These are phyloP conservation scores for Nansenia antarctica DNA, from an alignment of 2,113 vertebrate species.

Conservation along the genomic window DNA sequence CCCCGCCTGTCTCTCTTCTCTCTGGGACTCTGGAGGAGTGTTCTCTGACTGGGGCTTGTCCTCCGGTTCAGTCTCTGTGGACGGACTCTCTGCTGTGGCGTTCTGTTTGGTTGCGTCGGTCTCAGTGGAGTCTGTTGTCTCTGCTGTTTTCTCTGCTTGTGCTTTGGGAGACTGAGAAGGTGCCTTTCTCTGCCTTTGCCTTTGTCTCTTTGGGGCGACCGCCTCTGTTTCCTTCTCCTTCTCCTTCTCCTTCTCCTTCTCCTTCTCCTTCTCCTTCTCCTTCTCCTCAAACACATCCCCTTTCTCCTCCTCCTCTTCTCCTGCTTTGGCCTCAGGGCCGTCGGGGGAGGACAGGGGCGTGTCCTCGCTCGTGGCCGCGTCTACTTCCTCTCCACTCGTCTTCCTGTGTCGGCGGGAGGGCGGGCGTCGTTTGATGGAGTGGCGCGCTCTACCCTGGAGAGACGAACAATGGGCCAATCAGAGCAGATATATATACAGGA, in stretches of 20 bases:
- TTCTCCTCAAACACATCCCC: background rate
- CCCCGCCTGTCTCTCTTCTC: background rate
- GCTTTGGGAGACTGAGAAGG: background rate
- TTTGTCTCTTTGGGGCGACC: no score
- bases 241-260: background rate
- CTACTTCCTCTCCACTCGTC: background rate
- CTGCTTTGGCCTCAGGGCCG: background rate
- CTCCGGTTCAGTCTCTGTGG: background rate
- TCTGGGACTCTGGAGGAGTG: background rate
- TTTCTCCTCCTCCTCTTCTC: background rate
- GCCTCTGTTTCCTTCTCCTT: background rate
- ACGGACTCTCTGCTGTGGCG: background rate
- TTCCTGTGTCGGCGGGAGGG: background rate
- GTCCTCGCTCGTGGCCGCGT: background rate
- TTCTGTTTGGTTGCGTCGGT: background rate
- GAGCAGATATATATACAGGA: background rate
- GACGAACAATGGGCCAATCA: background rate
- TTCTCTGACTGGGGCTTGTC: background rate
- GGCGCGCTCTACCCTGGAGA: constrained; percentile 2
- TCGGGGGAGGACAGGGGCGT: background rate
- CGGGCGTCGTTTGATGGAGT: background rate
- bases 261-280: background rate
- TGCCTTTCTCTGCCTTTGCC: no score
- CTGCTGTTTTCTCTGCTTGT: background rate
- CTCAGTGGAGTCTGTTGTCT: background rate